Percentiles rank a stretch among this genome's conserved stretches.
These are phyloP conservation scores for Onthophagus taurus DNA, from an alignment of 1,140 invertebrate species.

Conservation along the genomic window DNA sequence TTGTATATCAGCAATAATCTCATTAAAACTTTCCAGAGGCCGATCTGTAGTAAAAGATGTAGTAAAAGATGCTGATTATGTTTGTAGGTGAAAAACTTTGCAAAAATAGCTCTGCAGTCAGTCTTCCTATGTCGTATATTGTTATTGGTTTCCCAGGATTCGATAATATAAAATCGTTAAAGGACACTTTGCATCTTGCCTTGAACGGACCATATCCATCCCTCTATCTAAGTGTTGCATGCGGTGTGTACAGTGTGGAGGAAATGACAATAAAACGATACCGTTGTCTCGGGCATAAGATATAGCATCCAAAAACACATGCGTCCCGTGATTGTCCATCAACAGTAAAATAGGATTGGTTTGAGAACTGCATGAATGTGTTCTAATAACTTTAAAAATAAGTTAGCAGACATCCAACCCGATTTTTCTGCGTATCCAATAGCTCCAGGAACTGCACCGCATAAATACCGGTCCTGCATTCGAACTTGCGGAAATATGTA, in stretches of 20 bases:
- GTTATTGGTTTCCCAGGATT: constrained; percentile 29
- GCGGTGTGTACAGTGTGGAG: constrained; percentile 34
- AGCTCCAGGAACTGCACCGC: constrained; percentile 25
- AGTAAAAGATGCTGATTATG: constrained; percentile 20
- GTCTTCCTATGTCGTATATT: constrained; percentile 30
- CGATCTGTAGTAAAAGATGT: too few species aligned
- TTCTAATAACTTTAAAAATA: constrained; percentile 13
- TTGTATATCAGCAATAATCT: too few species aligned
- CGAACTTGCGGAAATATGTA: constrained; percentile 33
- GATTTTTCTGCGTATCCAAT: constrained; percentile 16
- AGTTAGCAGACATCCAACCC: constrained; percentile 5
- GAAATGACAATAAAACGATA: constrained; percentile 30
- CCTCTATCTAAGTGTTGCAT: constrained; percentile 37
- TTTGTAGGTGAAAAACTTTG: constrained; percentile 20
- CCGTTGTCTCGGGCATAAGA: constrained; percentile 28
- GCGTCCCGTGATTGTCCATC: constrained; percentile 17
- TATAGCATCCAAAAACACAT: constrained; percentile 24
- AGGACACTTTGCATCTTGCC: constrained; percentile 35
- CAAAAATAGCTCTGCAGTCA: constrained; percentile 17
- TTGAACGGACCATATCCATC: constrained; percentile 33
- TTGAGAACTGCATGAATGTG: constrained; percentile 3
- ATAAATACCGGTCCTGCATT: constrained; percentile 29
- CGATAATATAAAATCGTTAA: constrained; percentile 25
- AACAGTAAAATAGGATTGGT: constrained; percentile 11
- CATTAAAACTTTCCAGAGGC: too few species aligned